A percentile compares a stretch with the other conserved stretches of the same genome.
Evolutionary conservation across 1,140 invertebrate genomes (phyloP).

Genomic region (Diorhabda elongata): DNA sequence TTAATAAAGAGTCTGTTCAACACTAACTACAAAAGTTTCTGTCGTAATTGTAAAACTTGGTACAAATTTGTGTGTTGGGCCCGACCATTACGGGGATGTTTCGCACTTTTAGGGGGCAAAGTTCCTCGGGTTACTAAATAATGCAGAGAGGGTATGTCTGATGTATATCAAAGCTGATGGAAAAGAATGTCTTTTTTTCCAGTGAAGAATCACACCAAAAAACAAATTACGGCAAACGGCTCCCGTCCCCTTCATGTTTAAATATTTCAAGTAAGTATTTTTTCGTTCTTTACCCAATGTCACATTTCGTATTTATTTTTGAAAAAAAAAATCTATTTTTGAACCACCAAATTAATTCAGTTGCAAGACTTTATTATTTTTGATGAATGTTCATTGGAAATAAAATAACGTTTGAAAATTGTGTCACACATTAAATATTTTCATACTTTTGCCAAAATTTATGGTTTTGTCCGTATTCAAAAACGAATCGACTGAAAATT

Average conservation of each 20-base stretch:
- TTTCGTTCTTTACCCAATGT: neutral
- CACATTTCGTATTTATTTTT: too few species aligned
- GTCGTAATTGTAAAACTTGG: constrained; percentile 40
- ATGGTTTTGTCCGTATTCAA: too few species aligned
- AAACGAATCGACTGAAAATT: too few species aligned
- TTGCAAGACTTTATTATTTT: too few species aligned
- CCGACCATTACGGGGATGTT: constrained; percentile 35
- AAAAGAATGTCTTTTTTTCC: constrained; percentile 31
- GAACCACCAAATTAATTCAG: too few species aligned
- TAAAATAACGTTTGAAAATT: too few species aligned
- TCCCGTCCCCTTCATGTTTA: neutral
- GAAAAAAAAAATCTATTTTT: too few species aligned
- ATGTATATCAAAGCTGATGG: constrained; percentile 37
- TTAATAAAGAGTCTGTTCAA: constrained; percentile 32
- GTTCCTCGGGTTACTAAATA: constrained; percentile 37
- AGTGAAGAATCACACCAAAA: constrained; percentile 32
- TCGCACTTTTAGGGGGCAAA: constrained; percentile 37
- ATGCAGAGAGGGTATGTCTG: constrained; percentile 34
- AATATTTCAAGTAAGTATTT: neutral
- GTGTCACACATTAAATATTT: too few species aligned
- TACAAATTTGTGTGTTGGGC: constrained; percentile 37
- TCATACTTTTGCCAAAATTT: too few species aligned
- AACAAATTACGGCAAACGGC: constrained; percentile 28
- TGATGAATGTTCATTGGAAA: too few species aligned
- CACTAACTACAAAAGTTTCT: constrained; percentile 38